Evolutionary conservation across 64 coral and sea anemone genomes (phyloP).

Genomic region (Hydrozoanthus tunicans): DNA sequence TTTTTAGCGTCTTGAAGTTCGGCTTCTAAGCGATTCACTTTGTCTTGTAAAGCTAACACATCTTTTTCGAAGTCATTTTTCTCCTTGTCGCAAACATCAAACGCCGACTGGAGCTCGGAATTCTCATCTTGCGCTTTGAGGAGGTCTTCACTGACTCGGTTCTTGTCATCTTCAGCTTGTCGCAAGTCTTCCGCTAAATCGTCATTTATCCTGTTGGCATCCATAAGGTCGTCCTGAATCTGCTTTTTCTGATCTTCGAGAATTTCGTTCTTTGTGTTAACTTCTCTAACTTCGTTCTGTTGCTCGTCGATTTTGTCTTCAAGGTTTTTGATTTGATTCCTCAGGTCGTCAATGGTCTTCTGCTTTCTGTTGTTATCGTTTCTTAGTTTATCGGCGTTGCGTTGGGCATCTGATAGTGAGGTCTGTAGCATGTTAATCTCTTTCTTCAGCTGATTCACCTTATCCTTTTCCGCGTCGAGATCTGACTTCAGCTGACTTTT

Average conservation of each 20-base stretch:
- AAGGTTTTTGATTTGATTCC: slow-evolving; percentile 72
- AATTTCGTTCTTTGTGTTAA: slow-evolving; percentile 84
- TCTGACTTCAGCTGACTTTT: slow-evolving; percentile 81
- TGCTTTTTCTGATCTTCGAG: slow-evolving; percentile 91
- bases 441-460: slow-evolving; percentile 75
- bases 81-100: slow-evolving; percentile 72
- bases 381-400: slow-evolving; percentile 74
- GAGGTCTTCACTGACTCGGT: slow-evolving; percentile 74
- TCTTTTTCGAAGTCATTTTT: slow-evolving; percentile 85
- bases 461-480: slow-evolving; percentile 87
- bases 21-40: slow-evolving; percentile 61
- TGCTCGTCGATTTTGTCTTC: slow-evolving; percentile 86
- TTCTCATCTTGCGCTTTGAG: slow-evolving; percentile 66
- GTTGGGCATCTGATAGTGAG: slow-evolving; percentile 72
- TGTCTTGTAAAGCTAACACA: slow-evolving; percentile 62
- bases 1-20: slow-evolving; percentile 77
- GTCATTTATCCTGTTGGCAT: slow-evolving; percentile 73
- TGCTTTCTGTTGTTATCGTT: slow-evolving; percentile 89
- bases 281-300: slow-evolving; percentile 79
- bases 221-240: slow-evolving; percentile 76
- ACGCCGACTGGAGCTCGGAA: slow-evolving; percentile 75
- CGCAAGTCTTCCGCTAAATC: slow-evolving; percentile 70
- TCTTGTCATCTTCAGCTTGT: slow-evolving; percentile 68
- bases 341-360: slow-evolving; percentile 88
- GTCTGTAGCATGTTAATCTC: slow-evolving; percentile 77